These are phyloP conservation scores for Drosophila cardini DNA, from an alignment of 1,140 invertebrate species.

Conservation along the genomic window DNA sequence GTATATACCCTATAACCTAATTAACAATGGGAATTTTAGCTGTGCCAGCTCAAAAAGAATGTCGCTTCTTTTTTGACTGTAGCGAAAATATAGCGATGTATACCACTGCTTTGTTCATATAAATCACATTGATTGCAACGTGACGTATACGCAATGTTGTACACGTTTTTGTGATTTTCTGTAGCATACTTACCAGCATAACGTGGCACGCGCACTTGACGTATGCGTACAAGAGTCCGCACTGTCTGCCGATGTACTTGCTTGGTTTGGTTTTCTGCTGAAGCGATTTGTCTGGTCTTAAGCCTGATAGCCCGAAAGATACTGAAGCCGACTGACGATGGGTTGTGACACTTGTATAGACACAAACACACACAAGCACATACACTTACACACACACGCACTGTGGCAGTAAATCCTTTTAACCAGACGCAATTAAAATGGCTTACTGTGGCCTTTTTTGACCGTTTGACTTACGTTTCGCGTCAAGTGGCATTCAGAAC, in stretches of 20 bases:
- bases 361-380: slow-evolving; percentile 33
- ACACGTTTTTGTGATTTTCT: slow-evolving; percentile 3
- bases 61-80: background rate
- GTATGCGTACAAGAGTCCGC: background rate
- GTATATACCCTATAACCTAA: background rate
- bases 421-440: slow-evolving; percentile 66
- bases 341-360: slow-evolving; percentile 21
- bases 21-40: background rate
- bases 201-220: slow-evolving; percentile 19
- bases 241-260: slow-evolving; percentile 7
- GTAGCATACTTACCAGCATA: slow-evolving; percentile 40
- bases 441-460: slow-evolving; percentile 40
- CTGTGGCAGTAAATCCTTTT: slow-evolving; percentile 55
- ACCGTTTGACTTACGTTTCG: slow-evolving; percentile 55
- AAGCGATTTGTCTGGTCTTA: slow-evolving; percentile 44
- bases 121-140: background rate
- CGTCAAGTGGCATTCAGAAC: slow-evolving; percentile 38
- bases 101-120: slow-evolving; percentile 8
- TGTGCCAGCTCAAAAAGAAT: background rate
- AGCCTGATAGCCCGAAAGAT: slow-evolving; percentile 9
- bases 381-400: slow-evolving; percentile 7
- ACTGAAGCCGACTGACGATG: slow-evolving; percentile 21
- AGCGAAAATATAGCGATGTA: slow-evolving; percentile 1
- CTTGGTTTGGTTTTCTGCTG: background rate
- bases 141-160: slow-evolving; percentile 34